phyloP scores from a whole-genome alignment of 2,797 vertebrate species.

The Platalea minor region DNA sequence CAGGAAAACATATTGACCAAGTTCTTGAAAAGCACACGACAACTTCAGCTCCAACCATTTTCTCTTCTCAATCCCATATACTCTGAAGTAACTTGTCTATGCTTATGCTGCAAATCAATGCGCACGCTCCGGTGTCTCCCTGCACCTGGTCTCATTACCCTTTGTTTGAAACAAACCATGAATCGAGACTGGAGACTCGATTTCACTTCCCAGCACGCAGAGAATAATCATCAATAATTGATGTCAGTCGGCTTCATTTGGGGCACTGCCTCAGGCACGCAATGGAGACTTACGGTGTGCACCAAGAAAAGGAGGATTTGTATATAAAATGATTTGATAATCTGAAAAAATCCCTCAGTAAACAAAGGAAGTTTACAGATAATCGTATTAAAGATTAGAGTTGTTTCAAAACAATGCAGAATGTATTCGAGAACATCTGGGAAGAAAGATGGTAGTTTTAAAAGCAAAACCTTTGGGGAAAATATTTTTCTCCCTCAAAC shows the following conservation, averaged over 20 bases:
- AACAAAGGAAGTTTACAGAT: constrained; percentile 53
- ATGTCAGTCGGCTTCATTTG: neutral
- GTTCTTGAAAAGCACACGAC: neutral
- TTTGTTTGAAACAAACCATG: neutral
- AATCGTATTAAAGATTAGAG: constrained; percentile 56
- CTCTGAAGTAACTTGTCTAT: neutral
- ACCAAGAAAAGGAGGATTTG: constrained; percentile 33
- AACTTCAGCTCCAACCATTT: neutral
- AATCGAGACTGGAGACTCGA: neutral
- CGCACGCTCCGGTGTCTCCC: accelerated
- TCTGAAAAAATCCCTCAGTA: constrained; percentile 53
- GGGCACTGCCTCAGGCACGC: neutral
- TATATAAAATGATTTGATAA: constrained; percentile 21
- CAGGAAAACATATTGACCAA: neutral
- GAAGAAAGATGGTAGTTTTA: constrained; percentile 3
- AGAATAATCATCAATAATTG: constrained; percentile 14
- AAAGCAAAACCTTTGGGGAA: constrained; percentile 7
- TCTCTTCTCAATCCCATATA: neutral
- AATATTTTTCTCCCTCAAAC: neutral
- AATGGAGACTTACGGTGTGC: neutral
- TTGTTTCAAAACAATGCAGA: constrained; percentile 58
- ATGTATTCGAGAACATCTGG: neutral
- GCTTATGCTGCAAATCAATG: neutral
- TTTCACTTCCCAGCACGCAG: neutral
- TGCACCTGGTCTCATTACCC: neutral